Conservation (phyloP, 2,888 invertebrate species). For the Ormyrus nitidulus region DNA sequence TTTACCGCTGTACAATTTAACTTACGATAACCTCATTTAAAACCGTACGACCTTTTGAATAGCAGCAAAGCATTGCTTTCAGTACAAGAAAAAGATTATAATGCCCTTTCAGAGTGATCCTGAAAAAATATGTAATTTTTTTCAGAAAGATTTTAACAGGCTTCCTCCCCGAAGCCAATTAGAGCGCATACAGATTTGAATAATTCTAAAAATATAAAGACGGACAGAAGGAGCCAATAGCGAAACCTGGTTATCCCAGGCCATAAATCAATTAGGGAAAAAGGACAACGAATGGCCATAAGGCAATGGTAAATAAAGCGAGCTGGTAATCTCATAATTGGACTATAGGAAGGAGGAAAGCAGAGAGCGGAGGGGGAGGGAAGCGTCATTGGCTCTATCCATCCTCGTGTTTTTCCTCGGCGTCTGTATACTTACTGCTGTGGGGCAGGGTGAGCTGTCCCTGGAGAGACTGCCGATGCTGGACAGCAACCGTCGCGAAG, state of each 20-base stretch:
- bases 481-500: slow-evolving; percentile 72
- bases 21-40: too few species aligned
- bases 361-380: background rate
- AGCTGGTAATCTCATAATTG: slow-evolving; percentile 47
- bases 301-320: slow-evolving; percentile 38
- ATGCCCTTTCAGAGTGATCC: too few species aligned
- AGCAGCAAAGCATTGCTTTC: too few species aligned
- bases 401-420: background rate
- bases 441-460: slow-evolving; percentile 70
- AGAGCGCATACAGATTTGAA: too few species aligned
- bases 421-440: slow-evolving; percentile 65
- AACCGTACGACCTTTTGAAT: too few species aligned
- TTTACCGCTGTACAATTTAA: too few species aligned
- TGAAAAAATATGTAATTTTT: background rate
- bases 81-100: too few species aligned
- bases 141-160: too few species aligned
- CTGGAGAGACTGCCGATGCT: slow-evolving; percentile 74
- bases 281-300: slow-evolving; percentile 11
- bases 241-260: background rate
- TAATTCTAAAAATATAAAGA: background rate
- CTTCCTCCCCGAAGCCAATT: too few species aligned
- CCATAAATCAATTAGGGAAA: slow-evolving; percentile 45
- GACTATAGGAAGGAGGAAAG: slow-evolving; percentile 8
- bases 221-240: background rate
- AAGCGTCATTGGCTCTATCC: slow-evolving; percentile 38